Conservation (phyloP, 2,888 invertebrate species). For the Drosophila sordidula region DNA sequence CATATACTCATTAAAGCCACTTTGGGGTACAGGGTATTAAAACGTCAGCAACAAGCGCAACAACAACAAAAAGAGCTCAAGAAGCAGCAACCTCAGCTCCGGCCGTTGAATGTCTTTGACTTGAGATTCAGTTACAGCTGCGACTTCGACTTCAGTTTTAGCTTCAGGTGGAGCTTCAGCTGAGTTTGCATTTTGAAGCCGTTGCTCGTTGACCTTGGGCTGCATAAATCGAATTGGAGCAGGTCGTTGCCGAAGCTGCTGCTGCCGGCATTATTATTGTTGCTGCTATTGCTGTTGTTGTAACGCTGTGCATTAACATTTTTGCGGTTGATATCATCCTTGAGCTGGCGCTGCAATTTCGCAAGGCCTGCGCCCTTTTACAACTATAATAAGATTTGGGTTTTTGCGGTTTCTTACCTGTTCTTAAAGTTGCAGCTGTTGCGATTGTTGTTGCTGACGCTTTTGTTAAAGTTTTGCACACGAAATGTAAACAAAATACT, state of each 20-base stretch:
- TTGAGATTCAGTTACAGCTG: slow-evolving; percentile 13
- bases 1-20: not conserved
- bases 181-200: slow-evolving; percentile 75
- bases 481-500: slow-evolving; percentile 54
- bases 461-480: slow-evolving; percentile 30
- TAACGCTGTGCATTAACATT: slow-evolving; percentile 43
- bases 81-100: slow-evolving; percentile 21
- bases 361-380: slow-evolving; percentile 45
- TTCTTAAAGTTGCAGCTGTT: slow-evolving; percentile 50
- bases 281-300: slow-evolving; percentile 29
- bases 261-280: slow-evolving; percentile 17
- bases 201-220: slow-evolving; percentile 75
- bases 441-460: slow-evolving; percentile 10
- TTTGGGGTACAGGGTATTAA: slow-evolving; percentile 21
- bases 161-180: slow-evolving; percentile 35
- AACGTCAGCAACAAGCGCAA: slow-evolving; percentile 17
- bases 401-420: slow-evolving; percentile 49
- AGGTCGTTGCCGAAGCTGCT: slow-evolving; percentile 71
- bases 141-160: slow-evolving; percentile 6
- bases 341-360: slow-evolving; percentile 48
- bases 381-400: slow-evolving; percentile 35
- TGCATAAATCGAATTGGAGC: slow-evolving; percentile 80
- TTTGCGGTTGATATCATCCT: slow-evolving; percentile 60
- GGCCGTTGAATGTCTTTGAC: slow-evolving; percentile 22
- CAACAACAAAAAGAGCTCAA: slow-evolving; percentile 1